Percentiles rank a stretch among this genome's conserved stretches.
These are phyloP conservation scores for Ectobius pallidus DNA, from an alignment of 2,888 invertebrate genomes.

Conservation along the genomic window DNA sequence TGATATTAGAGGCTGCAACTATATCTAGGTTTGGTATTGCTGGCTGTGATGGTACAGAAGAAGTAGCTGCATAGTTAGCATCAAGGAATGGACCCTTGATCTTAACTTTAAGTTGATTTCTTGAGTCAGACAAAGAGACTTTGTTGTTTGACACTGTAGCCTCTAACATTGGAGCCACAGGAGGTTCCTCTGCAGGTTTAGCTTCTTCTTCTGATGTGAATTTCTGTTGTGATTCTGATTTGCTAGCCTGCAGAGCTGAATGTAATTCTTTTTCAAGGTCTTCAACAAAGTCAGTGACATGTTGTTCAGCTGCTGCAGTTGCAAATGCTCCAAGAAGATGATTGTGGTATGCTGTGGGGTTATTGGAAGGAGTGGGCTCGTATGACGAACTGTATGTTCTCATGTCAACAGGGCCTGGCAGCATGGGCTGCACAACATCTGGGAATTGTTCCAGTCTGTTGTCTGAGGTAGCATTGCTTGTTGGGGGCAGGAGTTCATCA, in stretches of 20 bases:
- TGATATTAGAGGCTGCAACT: slow-evolving; percentile 43
- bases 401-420: slow-evolving; percentile 91
- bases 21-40: slow-evolving; percentile 54
- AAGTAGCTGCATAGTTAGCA: slow-evolving; percentile 69
- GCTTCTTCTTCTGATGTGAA: slow-evolving; percentile 36
- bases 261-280: slow-evolving; percentile 80
- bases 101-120: slow-evolving; percentile 84
- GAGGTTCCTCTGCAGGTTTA: slow-evolving; percentile 32
- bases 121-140: slow-evolving; percentile 77
- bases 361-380: slow-evolving; percentile 61
- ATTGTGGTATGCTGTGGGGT: slow-evolving; percentile 64
- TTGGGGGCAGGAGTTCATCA: slow-evolving; percentile 30
- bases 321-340: slow-evolving; percentile 58
- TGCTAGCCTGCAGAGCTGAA: slow-evolving; percentile 66
- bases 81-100: slow-evolving; percentile 88
- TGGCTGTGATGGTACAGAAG: slow-evolving; percentile 61
- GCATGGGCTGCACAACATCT: slow-evolving; percentile 54
- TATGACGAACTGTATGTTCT: slow-evolving; percentile 75
- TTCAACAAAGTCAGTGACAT: slow-evolving; percentile 55
- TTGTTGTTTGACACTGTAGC: slow-evolving; percentile 61
- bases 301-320: slow-evolving; percentile 37
- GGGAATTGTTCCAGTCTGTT: slow-evolving; percentile 46
- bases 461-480: slow-evolving; percentile 33
- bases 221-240: slow-evolving; percentile 48
- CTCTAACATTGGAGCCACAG: slow-evolving; percentile 54